A percentile compares a stretch with the other conserved stretches of the same genome.
Conservation (phyloP, 1,140 invertebrate genomes). For the Drosophila lowei region DNA sequence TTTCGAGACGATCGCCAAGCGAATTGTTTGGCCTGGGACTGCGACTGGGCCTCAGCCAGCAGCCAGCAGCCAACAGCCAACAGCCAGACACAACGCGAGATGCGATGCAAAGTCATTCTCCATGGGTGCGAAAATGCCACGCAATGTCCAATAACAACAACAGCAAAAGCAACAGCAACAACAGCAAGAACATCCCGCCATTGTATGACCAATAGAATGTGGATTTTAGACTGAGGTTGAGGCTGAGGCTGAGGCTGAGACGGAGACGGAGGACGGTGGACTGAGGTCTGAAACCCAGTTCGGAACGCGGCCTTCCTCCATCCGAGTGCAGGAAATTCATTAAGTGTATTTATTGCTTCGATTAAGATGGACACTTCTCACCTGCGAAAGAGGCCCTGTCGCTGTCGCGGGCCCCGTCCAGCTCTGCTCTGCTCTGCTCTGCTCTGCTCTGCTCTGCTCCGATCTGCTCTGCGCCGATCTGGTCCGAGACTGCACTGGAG, state of each 20-base stretch:
- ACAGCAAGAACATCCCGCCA: conserved; percentile 39
- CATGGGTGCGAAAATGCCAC: conserved; percentile 79
- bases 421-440: conserved; percentile 7
- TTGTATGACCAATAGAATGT: conserved; percentile 78
- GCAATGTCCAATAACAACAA: conserved; percentile 63
- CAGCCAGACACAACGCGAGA: conserved; percentile 10
- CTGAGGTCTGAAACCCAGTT: neutral
- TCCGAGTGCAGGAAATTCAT: conserved; percentile 77
- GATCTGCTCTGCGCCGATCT: conserved; percentile 26
- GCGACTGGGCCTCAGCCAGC: conserved; percentile 28
- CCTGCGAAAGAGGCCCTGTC: conserved; percentile 61
- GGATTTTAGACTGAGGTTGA: conserved; percentile 31
- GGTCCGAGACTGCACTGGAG: conserved; percentile 19
- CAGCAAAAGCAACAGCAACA: conserved; percentile 28
- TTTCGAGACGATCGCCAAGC: conserved; percentile 57
- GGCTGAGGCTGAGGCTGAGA: conserved; percentile 34
- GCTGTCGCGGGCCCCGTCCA: neutral
- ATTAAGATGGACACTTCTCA: conserved; percentile 81
- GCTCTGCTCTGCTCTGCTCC: conserved; percentile 17
- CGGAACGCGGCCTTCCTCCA: conserved; percentile 39
- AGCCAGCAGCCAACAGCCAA: conserved; percentile 5
- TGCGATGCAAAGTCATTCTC: conserved; percentile 55
- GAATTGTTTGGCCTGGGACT: conserved; percentile 70
- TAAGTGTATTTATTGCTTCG: conserved; percentile 82
- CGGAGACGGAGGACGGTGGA: conserved; percentile 16